Evolutionary conservation across 2,113 vertebrate species (phyloP).

Genomic region (Coryphaenoides rupestris): DNA sequence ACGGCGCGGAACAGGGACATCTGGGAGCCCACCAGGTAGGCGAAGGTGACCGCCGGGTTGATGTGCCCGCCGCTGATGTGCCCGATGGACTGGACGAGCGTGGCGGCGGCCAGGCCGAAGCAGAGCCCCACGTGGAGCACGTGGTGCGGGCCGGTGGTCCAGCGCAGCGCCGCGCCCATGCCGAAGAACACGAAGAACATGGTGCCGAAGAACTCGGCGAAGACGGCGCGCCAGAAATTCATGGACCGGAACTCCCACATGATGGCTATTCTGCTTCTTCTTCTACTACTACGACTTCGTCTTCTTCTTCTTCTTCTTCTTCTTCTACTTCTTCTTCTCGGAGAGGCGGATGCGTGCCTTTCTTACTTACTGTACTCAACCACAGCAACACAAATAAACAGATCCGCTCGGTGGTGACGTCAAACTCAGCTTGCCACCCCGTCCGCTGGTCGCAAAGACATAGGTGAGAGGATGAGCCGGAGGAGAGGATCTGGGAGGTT

Average conservation of each 20-base stretch:
- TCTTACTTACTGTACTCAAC: constrained; percentile 21
- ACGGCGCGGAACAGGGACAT: constrained; percentile 86
- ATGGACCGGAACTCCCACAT: constrained; percentile 94
- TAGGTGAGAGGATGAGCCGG: constrained; percentile 52
- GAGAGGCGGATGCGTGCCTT: constrained; percentile 38
- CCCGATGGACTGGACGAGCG: constrained; percentile 85
- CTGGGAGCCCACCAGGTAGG: constrained; percentile 88
- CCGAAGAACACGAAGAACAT: constrained; percentile 92
- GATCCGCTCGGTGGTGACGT: constrained; percentile 51
- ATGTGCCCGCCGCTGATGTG: constrained; percentile 91
- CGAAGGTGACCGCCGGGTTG: constrained; percentile 91
- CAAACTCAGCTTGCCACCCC: constrained; percentile 55
- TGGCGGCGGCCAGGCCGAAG: constrained; percentile 88
- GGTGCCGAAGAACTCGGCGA: constrained; percentile 91
- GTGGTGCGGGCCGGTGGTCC: constrained; percentile 81
- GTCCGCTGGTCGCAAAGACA: constrained; percentile 66
- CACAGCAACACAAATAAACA: constrained; percentile 30
- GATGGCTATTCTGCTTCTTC: too few species aligned
- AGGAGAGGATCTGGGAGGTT: constrained; percentile 43
- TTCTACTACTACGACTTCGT: too few species aligned
- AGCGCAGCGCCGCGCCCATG: constrained; percentile 85
- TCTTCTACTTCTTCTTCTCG: too few species aligned
- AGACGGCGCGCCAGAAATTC: constrained; percentile 93
- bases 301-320: too few species aligned
- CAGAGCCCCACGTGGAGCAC: constrained; percentile 85